A percentile compares a stretch with the other conserved stretches of the same genome.
phyloP scores from a whole-genome alignment of 2,888 invertebrate species.

The Drosophila longiperda region DNA sequence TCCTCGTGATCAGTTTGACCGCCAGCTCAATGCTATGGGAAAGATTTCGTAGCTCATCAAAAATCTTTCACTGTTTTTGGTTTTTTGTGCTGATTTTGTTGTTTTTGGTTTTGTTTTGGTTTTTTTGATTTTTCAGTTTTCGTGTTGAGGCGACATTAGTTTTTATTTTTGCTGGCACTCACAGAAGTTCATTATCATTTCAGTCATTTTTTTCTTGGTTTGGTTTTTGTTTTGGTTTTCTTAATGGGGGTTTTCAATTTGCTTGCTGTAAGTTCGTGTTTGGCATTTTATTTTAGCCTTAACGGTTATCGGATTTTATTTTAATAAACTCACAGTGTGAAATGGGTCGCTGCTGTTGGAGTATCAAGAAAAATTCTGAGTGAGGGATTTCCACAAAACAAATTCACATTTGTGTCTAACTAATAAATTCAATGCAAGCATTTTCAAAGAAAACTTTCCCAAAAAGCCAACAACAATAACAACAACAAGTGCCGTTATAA shows the following conservation, averaged over 20 bases:
- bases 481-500: constrained; percentile 51
- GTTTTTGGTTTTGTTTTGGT: background rate
- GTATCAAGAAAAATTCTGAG: constrained; percentile 5
- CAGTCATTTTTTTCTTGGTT: background rate
- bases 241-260: constrained; percentile 59
- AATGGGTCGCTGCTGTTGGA: constrained; percentile 53
- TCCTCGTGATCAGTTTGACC: constrained; percentile 73
- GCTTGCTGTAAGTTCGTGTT: constrained; percentile 54
- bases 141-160: constrained; percentile 71
- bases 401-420: constrained; percentile 31
- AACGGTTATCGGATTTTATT: constrained; percentile 60
- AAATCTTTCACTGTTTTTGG: constrained; percentile 27
- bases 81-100: constrained; percentile 8
- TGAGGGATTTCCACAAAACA: constrained; percentile 7
- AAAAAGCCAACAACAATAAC: constrained; percentile 6
- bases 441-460: constrained; percentile 34
- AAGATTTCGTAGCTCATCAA: constrained; percentile 58
- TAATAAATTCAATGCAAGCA: constrained; percentile 9
- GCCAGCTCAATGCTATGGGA: constrained; percentile 65
- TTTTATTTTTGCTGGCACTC: constrained; percentile 38
- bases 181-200: constrained; percentile 65
- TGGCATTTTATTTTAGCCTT: constrained; percentile 35
- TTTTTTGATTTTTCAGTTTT: constrained; percentile 25
- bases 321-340: constrained; percentile 47
- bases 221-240: too few relatives aligned